phyloP scores from a whole-genome alignment of 1,140 invertebrate genomes.

The Lutraria rhynchaena region DNA sequence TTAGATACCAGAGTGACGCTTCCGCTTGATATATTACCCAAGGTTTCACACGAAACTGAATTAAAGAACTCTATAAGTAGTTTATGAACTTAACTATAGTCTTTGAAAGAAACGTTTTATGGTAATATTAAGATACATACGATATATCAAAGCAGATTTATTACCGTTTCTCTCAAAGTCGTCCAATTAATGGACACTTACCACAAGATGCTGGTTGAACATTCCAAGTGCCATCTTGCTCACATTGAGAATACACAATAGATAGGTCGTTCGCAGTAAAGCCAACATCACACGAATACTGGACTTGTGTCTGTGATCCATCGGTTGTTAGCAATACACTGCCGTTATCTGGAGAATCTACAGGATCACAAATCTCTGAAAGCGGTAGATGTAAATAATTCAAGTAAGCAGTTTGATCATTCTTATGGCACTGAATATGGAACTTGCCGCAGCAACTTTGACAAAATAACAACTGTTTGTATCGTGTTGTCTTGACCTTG shows the following conservation, averaged over 20 bases:
- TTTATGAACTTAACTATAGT: too few species aligned
- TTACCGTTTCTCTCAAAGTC: too few species aligned
- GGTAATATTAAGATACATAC: too few species aligned
- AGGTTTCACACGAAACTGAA: conserved; percentile 27
- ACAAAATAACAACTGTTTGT: too few species aligned
- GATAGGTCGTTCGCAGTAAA: conserved; percentile 21
- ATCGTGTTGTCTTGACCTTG: too few species aligned
- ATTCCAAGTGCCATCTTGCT: conserved; percentile 29
- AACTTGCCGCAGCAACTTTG: too few species aligned
- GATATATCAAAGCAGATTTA: too few species aligned
- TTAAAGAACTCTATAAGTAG: too few species aligned
- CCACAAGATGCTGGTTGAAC: conserved; percentile 10
- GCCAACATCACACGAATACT: conserved; percentile 31
- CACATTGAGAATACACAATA: background rate
- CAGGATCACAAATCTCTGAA: conserved; percentile 22
- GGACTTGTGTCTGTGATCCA: conserved; percentile 12
- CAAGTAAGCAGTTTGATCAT: too few species aligned
- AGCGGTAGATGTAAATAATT: background rate
- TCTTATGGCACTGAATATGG: too few species aligned
- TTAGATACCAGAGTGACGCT: conserved; percentile 6
- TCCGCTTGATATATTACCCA: conserved; percentile 29
- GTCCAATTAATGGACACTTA: too few species aligned
- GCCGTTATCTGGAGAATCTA: conserved; percentile 16
- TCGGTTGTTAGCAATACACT: conserved; percentile 7
- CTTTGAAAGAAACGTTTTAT: too few species aligned